phyloP scores from a whole-genome alignment of 53 echinoderm and acorn worm genomes.

The Astropecten irregularis region DNA sequence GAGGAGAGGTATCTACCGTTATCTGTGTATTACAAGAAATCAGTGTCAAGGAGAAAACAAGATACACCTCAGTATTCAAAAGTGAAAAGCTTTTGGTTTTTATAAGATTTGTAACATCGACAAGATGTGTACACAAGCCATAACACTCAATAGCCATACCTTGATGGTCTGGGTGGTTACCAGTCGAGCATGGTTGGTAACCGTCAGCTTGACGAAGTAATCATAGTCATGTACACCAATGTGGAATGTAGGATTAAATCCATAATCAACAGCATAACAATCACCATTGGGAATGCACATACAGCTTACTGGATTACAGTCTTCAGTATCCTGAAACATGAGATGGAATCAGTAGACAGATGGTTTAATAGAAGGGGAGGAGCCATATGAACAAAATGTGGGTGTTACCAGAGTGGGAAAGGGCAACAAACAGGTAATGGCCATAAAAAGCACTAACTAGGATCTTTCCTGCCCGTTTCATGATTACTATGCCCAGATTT shows the following conservation, averaged over 20 bases:
- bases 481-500: no score
- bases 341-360: no score
- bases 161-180: conserved; percentile 24
- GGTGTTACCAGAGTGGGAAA: no score
- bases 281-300: conserved; percentile 36
- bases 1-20: conserved; percentile 57
- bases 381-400: no score
- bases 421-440: no score
- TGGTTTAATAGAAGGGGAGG: no score
- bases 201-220: conserved; percentile 48
- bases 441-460: no score
- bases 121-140: no score
- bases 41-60: not conserved
- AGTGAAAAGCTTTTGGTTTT: no score
- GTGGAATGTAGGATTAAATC: not conserved
- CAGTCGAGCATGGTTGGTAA: conserved; percentile 50
- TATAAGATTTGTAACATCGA: no score
- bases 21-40: not conserved
- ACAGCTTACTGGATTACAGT: conserved; percentile 15
- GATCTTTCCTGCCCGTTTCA: no score
- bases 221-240: conserved; percentile 45
- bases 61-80: not conserved
- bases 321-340: not conserved
- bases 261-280: conserved; percentile 40
- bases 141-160: no score